These are phyloP conservation scores for Lagodon rhomboides DNA, from an alignment of 2,797 vertebrate species.

Conservation along the genomic window DNA sequence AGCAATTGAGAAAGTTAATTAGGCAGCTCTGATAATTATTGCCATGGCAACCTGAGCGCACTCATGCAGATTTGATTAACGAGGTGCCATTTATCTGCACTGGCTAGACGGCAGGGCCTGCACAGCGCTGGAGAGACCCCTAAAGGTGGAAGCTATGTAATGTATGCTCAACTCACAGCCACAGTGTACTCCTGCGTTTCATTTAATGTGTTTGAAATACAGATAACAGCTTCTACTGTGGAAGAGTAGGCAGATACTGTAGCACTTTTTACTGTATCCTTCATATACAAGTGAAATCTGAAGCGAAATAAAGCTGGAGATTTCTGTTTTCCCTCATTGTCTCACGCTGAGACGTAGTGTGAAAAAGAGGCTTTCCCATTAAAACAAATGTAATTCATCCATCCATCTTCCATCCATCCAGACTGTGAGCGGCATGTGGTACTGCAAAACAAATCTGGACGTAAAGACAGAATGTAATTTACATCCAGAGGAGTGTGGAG, in stretches of 20 bases:
- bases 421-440: not conserved
- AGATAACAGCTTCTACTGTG: not conserved
- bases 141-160: constrained; percentile 72
- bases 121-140: constrained; percentile 80
- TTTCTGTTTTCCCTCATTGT: constrained; percentile 8
- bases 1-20: constrained; percentile 90
- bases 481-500: constrained; percentile 31
- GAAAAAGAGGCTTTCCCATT: constrained; percentile 7
- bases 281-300: not conserved
- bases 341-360: not conserved
- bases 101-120: constrained; percentile 56
- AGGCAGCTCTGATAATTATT: constrained; percentile 90
- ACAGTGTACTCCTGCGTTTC: not conserved
- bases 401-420: not conserved
- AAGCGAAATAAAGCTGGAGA: constrained; percentile 7
- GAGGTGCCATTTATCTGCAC: constrained; percentile 83
- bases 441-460: not conserved
- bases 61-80: constrained; percentile 89
- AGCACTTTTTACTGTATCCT: not conserved
- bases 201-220: constrained; percentile 2
- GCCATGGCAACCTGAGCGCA: constrained; percentile 88
- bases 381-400: constrained; percentile 12
- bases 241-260: not conserved
- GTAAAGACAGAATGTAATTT: constrained; percentile 44
- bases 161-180: constrained; percentile 34